Conservation (phyloP, 2,888 invertebrate species). For the Oscheius sp. region DNA sequence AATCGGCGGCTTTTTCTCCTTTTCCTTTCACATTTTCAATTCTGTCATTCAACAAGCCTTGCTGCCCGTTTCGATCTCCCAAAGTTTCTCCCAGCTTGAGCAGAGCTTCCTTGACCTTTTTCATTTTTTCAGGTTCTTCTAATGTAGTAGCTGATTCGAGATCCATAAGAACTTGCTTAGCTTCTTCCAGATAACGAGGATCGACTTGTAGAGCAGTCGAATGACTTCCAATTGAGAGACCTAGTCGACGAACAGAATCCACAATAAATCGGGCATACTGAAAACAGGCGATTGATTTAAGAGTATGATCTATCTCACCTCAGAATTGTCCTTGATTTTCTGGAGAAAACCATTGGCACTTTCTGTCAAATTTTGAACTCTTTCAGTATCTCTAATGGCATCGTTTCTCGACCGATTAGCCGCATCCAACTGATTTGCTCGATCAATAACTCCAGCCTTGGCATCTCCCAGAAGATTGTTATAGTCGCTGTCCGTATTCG, state of each 20-base stretch:
- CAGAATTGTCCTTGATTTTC: conserved; percentile 42
- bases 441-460: conserved; percentile 4
- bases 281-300: background rate
- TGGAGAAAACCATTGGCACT: conserved; percentile 50
- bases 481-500: conserved; percentile 29
- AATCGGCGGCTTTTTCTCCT: conserved; percentile 29
- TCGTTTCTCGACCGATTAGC: conserved; percentile 35
- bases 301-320: background rate
- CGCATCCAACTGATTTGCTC: conserved; percentile 21
- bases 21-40: conserved; percentile 37
- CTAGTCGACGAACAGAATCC: conserved; percentile 31
- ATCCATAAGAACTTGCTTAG: conserved; percentile 39
- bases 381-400: conserved; percentile 10
- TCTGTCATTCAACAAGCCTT: background rate
- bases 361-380: conserved; percentile 50
- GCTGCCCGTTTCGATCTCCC: conserved; percentile 6
- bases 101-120: background rate
- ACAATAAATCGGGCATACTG: conserved; percentile 16
- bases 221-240: conserved; percentile 41
- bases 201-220: conserved; percentile 49
- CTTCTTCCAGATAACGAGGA: conserved; percentile 38
- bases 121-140: conserved; percentile 11
- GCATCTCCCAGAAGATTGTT: conserved; percentile 30
- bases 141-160: conserved; percentile 41
- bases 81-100: conserved; percentile 2